Evolutionary conservation across 2,888 invertebrate species (phyloP).

Genomic region (Crocallis elinguaria): DNA sequence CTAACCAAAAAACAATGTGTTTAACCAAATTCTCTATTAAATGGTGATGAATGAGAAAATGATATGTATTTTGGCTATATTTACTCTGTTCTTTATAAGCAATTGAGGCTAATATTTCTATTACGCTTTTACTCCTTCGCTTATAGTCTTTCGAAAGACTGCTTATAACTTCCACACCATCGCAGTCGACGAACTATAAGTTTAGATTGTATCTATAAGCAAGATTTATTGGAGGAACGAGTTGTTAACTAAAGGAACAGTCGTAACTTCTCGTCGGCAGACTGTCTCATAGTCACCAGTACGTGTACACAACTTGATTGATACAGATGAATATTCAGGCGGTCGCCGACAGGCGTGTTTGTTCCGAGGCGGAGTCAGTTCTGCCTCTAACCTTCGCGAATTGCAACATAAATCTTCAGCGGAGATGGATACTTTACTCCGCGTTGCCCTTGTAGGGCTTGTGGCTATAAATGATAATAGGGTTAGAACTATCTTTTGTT

Average conservation of each 20-base stretch:
- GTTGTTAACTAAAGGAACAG: slow-evolving; percentile 32
- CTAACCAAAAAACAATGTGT: no score
- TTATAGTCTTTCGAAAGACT: no score
- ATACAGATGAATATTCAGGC: slow-evolving; percentile 71
- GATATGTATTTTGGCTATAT: no score
- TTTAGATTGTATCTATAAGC: slow-evolving; percentile 6
- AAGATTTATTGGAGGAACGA: slow-evolving; percentile 10
- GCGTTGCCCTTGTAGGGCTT: slow-evolving; percentile 44
- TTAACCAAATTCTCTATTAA: no score
- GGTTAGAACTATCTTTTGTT: slow-evolving; percentile 7
- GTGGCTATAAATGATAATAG: slow-evolving; percentile 50
- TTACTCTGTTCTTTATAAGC: no score
- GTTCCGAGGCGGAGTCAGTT: slow-evolving; percentile 51
- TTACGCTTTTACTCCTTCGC: no score
- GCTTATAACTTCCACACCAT: not conserved
- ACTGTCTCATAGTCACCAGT: slow-evolving; percentile 51
- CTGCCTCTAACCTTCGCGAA: slow-evolving; percentile 60
- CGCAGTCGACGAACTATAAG: slow-evolving; percentile 1
- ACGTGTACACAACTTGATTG: slow-evolving; percentile 68
- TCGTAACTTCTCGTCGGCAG: slow-evolving; percentile 51
- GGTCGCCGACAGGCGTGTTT: slow-evolving; percentile 60
- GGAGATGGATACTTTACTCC: slow-evolving; percentile 58
- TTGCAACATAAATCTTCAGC: slow-evolving; percentile 68
- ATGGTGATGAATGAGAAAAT: no score
- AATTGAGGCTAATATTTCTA: no score